A percentile compares a stretch with the other conserved stretches of the same genome.
phyloP scores from a whole-genome alignment of 2,888 invertebrate genomes.

The Drosophila emarginata region DNA sequence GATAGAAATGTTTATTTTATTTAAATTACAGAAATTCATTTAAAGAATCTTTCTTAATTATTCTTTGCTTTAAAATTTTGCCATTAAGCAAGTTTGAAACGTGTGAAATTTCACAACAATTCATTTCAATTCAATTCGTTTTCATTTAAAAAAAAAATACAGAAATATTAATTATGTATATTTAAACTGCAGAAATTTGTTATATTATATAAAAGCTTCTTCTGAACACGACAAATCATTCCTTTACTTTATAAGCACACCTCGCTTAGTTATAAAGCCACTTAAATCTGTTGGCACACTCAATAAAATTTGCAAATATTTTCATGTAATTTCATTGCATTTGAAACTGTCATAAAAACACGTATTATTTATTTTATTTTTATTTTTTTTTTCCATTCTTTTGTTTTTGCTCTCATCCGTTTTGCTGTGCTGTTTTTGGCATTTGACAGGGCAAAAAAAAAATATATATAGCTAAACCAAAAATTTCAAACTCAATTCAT shows the following conservation, averaged over 20 bases:
- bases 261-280: neutral
- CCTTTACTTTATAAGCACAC: neutral
- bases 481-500: conserved; percentile 43
- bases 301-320: conserved; percentile 48
- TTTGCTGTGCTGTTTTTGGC: conserved; percentile 42
- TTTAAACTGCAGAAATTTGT: too few species aligned
- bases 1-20: too few species aligned
- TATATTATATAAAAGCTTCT: too few species aligned
- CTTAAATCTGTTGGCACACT: conserved; percentile 17
- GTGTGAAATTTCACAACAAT: conserved; percentile 24
- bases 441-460: conserved; percentile 47
- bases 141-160: too few species aligned
- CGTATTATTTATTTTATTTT: conserved; percentile 17
- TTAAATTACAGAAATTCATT: too few species aligned
- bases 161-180: too few species aligned
- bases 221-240: too few species aligned
- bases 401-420: neutral
- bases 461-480: conserved; percentile 21
- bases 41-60: conserved; percentile 19
- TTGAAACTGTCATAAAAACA: conserved; percentile 36
- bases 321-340: conserved; percentile 33
- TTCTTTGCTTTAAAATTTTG: too few species aligned
- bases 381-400: neutral
- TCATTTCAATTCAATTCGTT: neutral
- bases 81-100: too few species aligned